Evolutionary conservation across 2,113 vertebrate genomes (phyloP).

Genomic region (Dicaeum eximium): DNA sequence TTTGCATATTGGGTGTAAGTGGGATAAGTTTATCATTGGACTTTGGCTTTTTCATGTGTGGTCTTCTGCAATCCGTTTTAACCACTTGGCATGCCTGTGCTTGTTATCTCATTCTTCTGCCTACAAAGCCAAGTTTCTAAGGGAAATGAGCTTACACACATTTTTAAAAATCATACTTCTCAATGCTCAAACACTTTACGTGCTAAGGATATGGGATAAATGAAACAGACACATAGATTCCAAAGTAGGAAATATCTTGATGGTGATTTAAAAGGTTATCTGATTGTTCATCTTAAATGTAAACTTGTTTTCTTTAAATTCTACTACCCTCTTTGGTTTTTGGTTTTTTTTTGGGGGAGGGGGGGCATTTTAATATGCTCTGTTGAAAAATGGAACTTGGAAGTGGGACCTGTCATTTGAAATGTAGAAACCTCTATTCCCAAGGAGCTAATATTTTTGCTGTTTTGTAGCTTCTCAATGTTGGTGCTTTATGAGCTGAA

Average conservation of each 20-base stretch:
- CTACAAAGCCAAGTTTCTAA: background rate
- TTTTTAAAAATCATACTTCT: background rate
- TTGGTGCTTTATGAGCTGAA: background rate
- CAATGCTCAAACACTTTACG: background rate
- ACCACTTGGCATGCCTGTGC: background rate
- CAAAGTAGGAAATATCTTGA: background rate
- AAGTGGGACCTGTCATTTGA: background rate
- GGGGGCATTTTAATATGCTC: background rate
- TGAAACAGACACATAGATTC: background rate
- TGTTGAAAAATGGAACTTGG: background rate
- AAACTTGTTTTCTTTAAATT: background rate
- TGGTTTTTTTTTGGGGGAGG: background rate
- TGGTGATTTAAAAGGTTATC: background rate
- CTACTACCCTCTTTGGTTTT: background rate
- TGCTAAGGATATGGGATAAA: background rate
- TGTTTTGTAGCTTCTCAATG: background rate
- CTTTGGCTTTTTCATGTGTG: background rate
- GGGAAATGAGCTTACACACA: background rate
- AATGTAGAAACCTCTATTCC: background rate
- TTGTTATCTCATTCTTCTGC: background rate
- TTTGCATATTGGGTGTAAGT: background rate
- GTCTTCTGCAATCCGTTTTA: background rate
- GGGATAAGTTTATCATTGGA: background rate
- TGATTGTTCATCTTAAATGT: background rate
- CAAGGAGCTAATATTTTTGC: background rate